These are phyloP conservation scores for Drosophila baimaii DNA, from an alignment of 1,140 invertebrate species.

Conservation along the genomic window DNA sequence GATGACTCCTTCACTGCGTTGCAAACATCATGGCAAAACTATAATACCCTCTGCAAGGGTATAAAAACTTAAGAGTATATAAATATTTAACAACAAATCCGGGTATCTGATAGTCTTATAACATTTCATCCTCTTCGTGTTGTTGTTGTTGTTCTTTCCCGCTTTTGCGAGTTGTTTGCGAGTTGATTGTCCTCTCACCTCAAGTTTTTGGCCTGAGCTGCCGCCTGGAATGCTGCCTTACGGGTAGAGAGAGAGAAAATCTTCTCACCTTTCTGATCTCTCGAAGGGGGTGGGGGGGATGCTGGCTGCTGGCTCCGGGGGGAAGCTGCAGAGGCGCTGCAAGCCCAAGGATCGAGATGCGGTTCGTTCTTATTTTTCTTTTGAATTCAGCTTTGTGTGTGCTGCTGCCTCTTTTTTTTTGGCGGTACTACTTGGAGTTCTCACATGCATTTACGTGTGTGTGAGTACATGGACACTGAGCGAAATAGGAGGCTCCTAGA, in stretches of 20 bases:
- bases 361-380: slow-evolving; percentile 70
- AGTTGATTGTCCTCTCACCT: slow-evolving; percentile 81
- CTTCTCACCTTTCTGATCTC: slow-evolving; percentile 64
- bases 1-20: too few relatives aligned
- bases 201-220: slow-evolving; percentile 66
- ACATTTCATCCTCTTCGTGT: not conserved
- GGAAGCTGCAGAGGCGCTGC: slow-evolving; percentile 28
- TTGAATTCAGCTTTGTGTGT: slow-evolving; percentile 69
- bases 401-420: slow-evolving; percentile 29
- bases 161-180: slow-evolving; percentile 47
- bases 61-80: too few relatives aligned
- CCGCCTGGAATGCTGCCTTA: slow-evolving; percentile 71
- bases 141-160: slow-evolving; percentile 44
- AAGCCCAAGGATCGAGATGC: slow-evolving; percentile 46
- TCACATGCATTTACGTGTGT: slow-evolving; percentile 22
- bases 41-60: too few relatives aligned
- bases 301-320: not conserved
- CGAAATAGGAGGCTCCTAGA: not conserved
- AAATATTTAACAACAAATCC: not conserved
- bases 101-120: slow-evolving; percentile 7
- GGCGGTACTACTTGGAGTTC: slow-evolving; percentile 45
- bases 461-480: slow-evolving; percentile 30
- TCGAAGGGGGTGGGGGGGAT: slow-evolving; percentile 1
- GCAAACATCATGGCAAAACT: too few relatives aligned
- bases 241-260: slow-evolving; percentile 75